Evolutionary conservation across 1,140 invertebrate genomes (phyloP).

Genomic region (Conus betulinus): DNA sequence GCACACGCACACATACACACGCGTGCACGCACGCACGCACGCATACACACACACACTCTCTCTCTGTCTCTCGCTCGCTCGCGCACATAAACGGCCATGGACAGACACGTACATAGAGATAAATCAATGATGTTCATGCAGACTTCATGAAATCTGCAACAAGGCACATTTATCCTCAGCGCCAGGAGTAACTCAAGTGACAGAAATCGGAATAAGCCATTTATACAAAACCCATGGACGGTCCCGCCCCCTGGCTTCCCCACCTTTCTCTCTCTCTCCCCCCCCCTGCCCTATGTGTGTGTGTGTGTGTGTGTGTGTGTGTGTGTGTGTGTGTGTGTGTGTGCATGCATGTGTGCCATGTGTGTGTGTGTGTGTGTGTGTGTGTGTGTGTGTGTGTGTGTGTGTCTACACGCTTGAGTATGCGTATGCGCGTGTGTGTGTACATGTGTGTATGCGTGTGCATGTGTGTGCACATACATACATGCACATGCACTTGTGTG

Average conservation of each 20-base stretch:
- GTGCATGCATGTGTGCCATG: neutral
- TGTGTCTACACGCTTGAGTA: too few relatives aligned
- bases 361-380: constrained; percentile 6
- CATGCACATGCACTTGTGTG: too few relatives aligned
- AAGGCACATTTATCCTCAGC: too few relatives aligned
- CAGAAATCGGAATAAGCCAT: neutral
- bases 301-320: too few relatives aligned
- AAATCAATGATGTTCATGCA: too few relatives aligned
- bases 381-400: constrained; percentile 4
- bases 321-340: constrained; percentile 11
- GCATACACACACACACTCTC: too few relatives aligned
- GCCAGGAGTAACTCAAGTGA: too few relatives aligned
- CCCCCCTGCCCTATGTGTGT: too few relatives aligned
- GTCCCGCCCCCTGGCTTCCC: neutral
- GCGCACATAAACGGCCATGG: neutral
- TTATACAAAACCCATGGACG: neutral
- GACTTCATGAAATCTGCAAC: too few relatives aligned
- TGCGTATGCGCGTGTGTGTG: neutral
- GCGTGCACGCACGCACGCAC: neutral
- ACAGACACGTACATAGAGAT: neutral
- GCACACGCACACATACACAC: neutral
- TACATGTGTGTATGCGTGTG: constrained; percentile 5
- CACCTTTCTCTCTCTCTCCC: neutral
- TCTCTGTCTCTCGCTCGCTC: neutral
- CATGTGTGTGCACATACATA: neutral